These are phyloP conservation scores for Alosa alosa DNA, from an alignment of 2,113 vertebrate genomes.

Conservation along the genomic window DNA sequence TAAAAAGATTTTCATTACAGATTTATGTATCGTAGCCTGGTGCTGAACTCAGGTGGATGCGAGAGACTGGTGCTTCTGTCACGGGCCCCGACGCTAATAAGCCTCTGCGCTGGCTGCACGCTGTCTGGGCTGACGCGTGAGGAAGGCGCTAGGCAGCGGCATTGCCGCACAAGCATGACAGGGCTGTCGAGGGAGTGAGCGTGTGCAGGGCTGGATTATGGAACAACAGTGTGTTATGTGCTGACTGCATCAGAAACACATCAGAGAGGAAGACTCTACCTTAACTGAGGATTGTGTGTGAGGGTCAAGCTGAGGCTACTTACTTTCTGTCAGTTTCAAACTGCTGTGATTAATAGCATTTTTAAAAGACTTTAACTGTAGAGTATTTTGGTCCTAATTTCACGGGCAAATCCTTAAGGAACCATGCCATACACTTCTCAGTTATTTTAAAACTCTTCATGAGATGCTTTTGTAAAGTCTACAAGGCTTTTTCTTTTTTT, in stretches of 20 bases:
- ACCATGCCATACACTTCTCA: no score
- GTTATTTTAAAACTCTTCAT: no score
- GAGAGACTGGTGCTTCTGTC: neutral
- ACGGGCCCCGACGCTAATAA: neutral
- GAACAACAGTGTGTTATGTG: neutral
- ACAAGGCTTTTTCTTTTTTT: no score
- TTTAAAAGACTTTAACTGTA: neutral
- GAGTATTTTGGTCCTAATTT: no score
- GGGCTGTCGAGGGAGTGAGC: neutral
- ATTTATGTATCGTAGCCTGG: constrained; percentile 20
- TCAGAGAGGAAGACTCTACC: neutral
- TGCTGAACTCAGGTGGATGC: neutral
- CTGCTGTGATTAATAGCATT: neutral
- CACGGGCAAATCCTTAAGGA: no score
- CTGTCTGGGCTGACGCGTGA: neutral
- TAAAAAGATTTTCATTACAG: constrained; percentile 28
- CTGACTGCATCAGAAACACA: neutral
- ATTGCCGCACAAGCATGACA: neutral
- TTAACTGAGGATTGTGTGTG: neutral
- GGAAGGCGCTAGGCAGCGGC: neutral
- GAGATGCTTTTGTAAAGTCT: no score
- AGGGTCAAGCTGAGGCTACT: neutral
- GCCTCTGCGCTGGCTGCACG: neutral
- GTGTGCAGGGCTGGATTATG: neutral
- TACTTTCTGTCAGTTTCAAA: neutral